These are phyloP conservation scores for Brenthis ino DNA, from an alignment of 2,888 invertebrate species.

Conservation along the genomic window DNA sequence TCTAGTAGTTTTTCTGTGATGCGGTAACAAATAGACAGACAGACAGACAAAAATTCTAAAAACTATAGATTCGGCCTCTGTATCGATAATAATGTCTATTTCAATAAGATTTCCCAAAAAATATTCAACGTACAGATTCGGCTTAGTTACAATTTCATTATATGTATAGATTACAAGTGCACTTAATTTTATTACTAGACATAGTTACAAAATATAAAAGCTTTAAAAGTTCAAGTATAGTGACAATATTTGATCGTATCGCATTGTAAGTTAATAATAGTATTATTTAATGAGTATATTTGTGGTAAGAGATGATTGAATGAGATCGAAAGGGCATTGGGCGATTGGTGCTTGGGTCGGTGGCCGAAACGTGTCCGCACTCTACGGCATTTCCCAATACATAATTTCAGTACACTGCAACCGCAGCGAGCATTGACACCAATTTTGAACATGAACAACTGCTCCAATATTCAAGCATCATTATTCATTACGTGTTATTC, in stretches of 20 bases:
- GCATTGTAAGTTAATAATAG: conserved; percentile 4
- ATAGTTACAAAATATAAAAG: no score
- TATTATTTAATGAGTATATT: conserved; percentile 35
- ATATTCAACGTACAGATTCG: no score
- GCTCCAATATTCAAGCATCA: conserved; percentile 51
- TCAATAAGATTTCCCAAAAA: no score
- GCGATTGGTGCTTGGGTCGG: conserved; percentile 50
- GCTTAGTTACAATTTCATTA: no score
- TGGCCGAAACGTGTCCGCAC: conserved; percentile 51
- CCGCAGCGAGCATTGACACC: conserved; percentile 81
- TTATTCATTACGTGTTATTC: conserved; percentile 41
- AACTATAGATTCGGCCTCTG: no score
- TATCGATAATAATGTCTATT: no score
- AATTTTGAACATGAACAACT: conserved; percentile 70
- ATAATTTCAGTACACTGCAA: conserved; percentile 79
- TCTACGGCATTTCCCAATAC: conserved; percentile 69
- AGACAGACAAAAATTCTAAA: no score
- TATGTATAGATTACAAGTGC: no score
- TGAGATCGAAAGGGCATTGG: conserved; percentile 65
- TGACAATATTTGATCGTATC: conserved; percentile 12
- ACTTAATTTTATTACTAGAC: no score
- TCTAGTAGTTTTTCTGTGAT: no score
- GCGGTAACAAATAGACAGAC: no score
- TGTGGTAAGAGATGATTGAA: conserved; percentile 57
- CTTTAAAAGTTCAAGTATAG: not conserved